These are phyloP conservation scores for Microcaecilia unicolor DNA, from an alignment of 2,797 vertebrate species.

Conservation along the genomic window DNA sequence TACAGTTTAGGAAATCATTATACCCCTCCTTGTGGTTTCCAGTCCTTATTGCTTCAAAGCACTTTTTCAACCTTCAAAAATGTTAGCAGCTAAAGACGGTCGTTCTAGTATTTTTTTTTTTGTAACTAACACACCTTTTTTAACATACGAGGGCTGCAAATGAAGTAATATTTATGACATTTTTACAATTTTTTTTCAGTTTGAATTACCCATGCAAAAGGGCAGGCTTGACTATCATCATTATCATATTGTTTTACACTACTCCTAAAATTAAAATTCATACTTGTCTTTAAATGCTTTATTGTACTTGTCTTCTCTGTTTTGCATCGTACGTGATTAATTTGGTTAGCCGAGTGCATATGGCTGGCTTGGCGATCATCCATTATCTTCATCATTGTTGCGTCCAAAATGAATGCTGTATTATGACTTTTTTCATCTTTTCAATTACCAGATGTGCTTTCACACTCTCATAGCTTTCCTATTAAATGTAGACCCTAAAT, in stretches of 20 bases:
- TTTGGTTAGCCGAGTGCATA: slow-evolving; percentile 48
- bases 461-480: slow-evolving; percentile 21
- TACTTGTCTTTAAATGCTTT: slow-evolving; percentile 44
- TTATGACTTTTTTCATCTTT: slow-evolving; percentile 46
- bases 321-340: slow-evolving; percentile 37
- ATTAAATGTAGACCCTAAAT: slow-evolving; percentile 18
- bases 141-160: slow-evolving; percentile 29
- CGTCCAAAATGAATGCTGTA: slow-evolving; percentile 45
- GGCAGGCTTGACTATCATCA: slow-evolving; percentile 35
- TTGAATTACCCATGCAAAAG: slow-evolving; percentile 31
- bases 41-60: slow-evolving; percentile 4
- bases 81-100: slow-evolving; percentile 44
- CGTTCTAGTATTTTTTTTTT: no score
- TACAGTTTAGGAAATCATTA: slow-evolving; percentile 22
- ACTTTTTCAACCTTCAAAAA: slow-evolving; percentile 27
- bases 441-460: slow-evolving; percentile 53
- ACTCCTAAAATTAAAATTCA: slow-evolving; percentile 51
- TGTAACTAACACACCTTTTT: no score
- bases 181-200: slow-evolving; percentile 50
- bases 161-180: slow-evolving; percentile 54
- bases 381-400: slow-evolving; percentile 41
- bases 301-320: slow-evolving; percentile 36
- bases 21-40: slow-evolving; percentile 27
- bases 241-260: slow-evolving; percentile 46
- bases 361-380: slow-evolving; percentile 47